Evolutionary conservation across 2,888 invertebrate genomes (phyloP), one percentile per base, ranked within the genome.

Genomic region (Harpagoxenus sublaevis): DNA sequence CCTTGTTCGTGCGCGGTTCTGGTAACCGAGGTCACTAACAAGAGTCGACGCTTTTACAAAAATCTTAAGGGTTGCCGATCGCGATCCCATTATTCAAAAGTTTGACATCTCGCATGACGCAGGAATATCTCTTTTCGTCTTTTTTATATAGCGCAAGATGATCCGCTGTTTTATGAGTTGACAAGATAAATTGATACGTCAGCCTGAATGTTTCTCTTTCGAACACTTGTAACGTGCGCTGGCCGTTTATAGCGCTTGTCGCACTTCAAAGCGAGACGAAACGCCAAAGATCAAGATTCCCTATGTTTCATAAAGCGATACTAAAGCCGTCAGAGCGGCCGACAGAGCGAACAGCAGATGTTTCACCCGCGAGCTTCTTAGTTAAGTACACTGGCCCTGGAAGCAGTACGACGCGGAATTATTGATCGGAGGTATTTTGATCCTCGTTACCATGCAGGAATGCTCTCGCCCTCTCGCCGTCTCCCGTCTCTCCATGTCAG

Each of bases 351-450:
- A 42, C 39, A n/a, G 3, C 42, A 68, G 66, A 53, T 45, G 28
- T 70, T 71, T 60, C 70, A 57, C 45, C 45, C 57, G 45, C 35
- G 15, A 48, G 71, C 18, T 60, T 35, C 71, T 51, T 81, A 60
- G 55, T 42, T 66, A 83, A 87, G 68, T 73, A 39, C 66, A 53
- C 45, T 66, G 78, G 45, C 48, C 62, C 23, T 63, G 45, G 75
- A 57, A 74, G 66, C 28, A 68, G 45, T 73, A 35, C 45, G 79
- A 51, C 57, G 28, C 39, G 65, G 51, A 84, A 83, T 86, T 85
- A 89, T 88, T 82, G 89, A 89, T 88, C 84, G 57, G 55, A 65
- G 85, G 81, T 88, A 90, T 89, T 87, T 86, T 84, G 85, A 86
- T 88, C 63, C 83, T 45, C 85, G 86, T 89, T 86, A 87, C 77